Percentiles rank a stretch among this genome's conserved stretches.
These are phyloP conservation scores for Aeoliscus strigatus DNA, from an alignment of 2,797 vertebrate species.

Conservation along the genomic window DNA sequence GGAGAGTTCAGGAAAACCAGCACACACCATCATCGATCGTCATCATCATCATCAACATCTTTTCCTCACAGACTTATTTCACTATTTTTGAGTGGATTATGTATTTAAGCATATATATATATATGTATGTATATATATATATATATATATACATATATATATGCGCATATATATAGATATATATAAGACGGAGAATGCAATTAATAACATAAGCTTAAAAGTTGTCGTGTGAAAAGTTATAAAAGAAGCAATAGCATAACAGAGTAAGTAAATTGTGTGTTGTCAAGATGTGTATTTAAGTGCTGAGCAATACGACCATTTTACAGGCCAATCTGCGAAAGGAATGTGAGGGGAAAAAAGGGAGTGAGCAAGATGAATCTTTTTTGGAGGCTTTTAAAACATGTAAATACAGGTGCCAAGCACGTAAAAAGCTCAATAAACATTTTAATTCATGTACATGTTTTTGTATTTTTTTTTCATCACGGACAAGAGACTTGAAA, in stretches of 20 bases:
- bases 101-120: conserved; percentile 61
- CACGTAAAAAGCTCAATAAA: conserved; percentile 94
- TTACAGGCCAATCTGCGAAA: conserved; percentile 81
- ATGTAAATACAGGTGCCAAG: conserved; percentile 96
- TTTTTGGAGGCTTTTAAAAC: conserved; percentile 80
- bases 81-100: conserved; percentile 65
- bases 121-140: conserved; percentile 34
- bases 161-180: conserved; percentile 37
- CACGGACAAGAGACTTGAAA: too few relatives aligned
- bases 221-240: conserved; percentile 85
- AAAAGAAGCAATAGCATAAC: conserved; percentile 78
- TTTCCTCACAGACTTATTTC: conserved; percentile 34
- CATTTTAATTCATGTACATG: conserved; percentile 78
- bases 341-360: conserved; percentile 55
- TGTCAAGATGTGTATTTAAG: conserved; percentile 98
- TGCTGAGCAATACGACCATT: conserved; percentile 87
- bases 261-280: conserved; percentile 88
- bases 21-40: too few relatives aligned
- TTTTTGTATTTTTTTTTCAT: conserved; percentile 26
- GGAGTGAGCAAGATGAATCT: conserved; percentile 72
- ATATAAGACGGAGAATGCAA: conserved; percentile 78
- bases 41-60: neutral
- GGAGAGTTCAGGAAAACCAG: too few relatives aligned
- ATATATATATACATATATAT: conserved; percentile 2
- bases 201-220: conserved; percentile 78